phyloP scores from a whole-genome alignment of 2,113 vertebrate genomes.

The Talpa occidentalis region DNA sequence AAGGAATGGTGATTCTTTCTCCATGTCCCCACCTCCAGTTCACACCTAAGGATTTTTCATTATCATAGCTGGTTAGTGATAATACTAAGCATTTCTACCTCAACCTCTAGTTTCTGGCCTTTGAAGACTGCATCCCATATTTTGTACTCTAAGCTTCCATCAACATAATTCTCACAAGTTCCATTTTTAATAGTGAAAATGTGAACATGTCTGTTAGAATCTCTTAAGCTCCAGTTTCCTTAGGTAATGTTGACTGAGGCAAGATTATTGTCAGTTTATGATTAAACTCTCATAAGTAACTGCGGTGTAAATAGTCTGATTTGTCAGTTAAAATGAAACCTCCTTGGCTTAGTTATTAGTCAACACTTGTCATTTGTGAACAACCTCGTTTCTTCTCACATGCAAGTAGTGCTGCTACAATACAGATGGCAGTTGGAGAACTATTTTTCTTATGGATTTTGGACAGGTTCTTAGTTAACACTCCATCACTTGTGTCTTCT shows the following conservation, averaged over 20 bases:
- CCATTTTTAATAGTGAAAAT: not conserved
- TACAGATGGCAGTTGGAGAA: not conserved
- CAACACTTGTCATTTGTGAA: conserved; percentile 47
- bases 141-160: no score
- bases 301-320: conserved; percentile 32
- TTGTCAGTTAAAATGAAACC: conserved; percentile 34
- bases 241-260: not conserved
- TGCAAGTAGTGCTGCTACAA: not conserved
- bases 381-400: conserved; percentile 18
- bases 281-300: conserved; percentile 41
- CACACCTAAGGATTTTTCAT: no score
- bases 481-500: not conserved
- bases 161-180: no score
- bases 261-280: not conserved
- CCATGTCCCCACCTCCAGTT: no score
- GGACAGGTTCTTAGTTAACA: not conserved
- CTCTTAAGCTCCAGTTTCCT: not conserved
- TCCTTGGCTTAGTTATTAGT: conserved; percentile 43
- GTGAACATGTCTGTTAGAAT: not conserved
- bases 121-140: no score
- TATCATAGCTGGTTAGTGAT: no score
- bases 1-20: no score
- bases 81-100: no score
- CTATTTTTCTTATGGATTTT: not conserved
- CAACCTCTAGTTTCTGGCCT: no score